Base-by-base conservation (phyloP, 2,797 vertebrate species). In the Lophura swinhoii region DNA sequence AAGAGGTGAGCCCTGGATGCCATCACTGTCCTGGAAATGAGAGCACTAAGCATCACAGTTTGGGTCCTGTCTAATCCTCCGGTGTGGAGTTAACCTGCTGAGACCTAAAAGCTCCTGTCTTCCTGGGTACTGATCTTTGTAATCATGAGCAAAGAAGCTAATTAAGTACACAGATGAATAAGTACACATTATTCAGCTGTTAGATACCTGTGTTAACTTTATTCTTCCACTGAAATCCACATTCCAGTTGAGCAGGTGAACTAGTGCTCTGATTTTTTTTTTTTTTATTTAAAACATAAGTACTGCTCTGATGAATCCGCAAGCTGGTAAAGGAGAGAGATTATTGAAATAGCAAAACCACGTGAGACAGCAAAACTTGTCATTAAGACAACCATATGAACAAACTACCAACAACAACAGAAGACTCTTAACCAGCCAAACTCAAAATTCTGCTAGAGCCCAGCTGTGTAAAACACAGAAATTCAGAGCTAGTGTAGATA, bases 51-150 rank as follows among this genome's bases (percentile, higher is more conserved):
- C 76, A 44, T 92, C 77, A 77, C 68, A 83, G 75, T 94, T 91
- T 94, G 82, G 53, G 79, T 91, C 76, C 79, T 62, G 59, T 68
- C 73, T 90, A 96, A 92, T 94, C 83, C 84, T 95, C 71, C 77
- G 72, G 53, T 82, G 69, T 68, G 73, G 90, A 75, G 90, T 95
- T 96, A 96, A 93, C 92, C 91, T 88, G 75, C 82, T 88, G 88
- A 92, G 91, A 95, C 91, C 73, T 90, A 94, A 96, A 94, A 91
- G 93, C 88, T 95, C 58, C 78, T 95, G 62, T 96, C 68, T 94
- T 95, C 76, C 78, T 91, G 51, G 22, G 59, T 46, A 60, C 56
- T 93, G 90, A 96, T 90, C 88, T 94, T 95, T 96, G 80, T 74
- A 92, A 92, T 92, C 72, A 91, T 59, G 62, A 84, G 68, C 35